Base-by-base conservation (phyloP, 2,888 invertebrate genomes). In the Tuberolachnus salignus region DNA sequence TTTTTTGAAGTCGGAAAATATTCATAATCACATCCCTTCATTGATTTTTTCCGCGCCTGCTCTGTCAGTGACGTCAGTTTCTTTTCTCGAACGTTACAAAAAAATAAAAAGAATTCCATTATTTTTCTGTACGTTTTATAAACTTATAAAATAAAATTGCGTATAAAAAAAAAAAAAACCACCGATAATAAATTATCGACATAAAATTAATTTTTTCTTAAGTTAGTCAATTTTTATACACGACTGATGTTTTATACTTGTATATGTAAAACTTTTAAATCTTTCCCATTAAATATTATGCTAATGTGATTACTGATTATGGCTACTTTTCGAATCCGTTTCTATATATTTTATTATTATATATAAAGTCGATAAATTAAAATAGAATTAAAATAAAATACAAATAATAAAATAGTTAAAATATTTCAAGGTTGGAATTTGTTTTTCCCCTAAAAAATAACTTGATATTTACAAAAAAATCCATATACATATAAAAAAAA, bases 31-130 rank as follows among this genome's bases (percentile, higher is more conserved):
- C n/a, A n/a, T n/a, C n/a, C n/a, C n/a, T n/a, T n/a, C n/a, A n/a
- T n/a, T n/a, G n/a, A n/a, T n/a, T n/a, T n/a, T n/a, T n/a, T n/a
- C n/a, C n/a, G n/a, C n/a, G n/a, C n/a, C n/a, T 34, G 34, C 34
- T 34, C 34, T 34, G n/a, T n/a, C 6, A 46, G 14, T 72, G 80
- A 61, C 66, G 80, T 74, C 81, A 55, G 63, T 64, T 46, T 26
- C 61, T 81, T 55, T 72, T 1, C n/a, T 59, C 8, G 16, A 34
- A n/a, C 9, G 49, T 13, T 23, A 46, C 6, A 71, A 23, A 70
- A 46, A 59, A 8, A n/a, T n/a, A 59, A 69, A 70, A 8, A n/a
- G 11, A 46, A 71, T 23, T 23, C 13, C 14, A 59, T 23, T 42
- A 42, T 26, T 19, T 9, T 70, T 44, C 42, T 42, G 42, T 55